Evolutionary conservation across 1,140 invertebrate species (phyloP).

Genomic region (Drosophila bocqueti): DNA sequence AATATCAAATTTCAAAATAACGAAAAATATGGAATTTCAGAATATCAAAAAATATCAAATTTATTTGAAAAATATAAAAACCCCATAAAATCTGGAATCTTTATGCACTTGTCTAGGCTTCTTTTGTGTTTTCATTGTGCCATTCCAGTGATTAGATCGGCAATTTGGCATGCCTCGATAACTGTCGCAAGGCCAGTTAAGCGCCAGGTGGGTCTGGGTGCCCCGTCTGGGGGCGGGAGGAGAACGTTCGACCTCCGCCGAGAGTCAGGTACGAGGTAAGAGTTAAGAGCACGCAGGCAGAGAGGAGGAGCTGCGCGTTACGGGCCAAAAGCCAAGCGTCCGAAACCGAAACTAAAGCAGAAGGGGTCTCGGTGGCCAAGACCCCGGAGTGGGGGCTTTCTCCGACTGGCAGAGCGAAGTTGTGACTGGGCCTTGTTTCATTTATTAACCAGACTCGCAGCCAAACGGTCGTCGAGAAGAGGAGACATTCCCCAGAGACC

Average conservation of each 20-base stretch:
- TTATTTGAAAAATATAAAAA: background rate
- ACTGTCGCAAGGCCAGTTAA: constrained; percentile 65
- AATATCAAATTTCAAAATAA: too few relatives aligned
- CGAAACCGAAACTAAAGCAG: constrained; percentile 35
- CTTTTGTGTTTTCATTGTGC: background rate
- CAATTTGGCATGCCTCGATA: constrained; percentile 82
- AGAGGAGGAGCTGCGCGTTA: background rate
- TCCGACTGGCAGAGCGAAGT: constrained; percentile 30
- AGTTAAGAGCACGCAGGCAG: background rate
- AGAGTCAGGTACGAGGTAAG: background rate
- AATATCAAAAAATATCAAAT: background rate
- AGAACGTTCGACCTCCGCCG: constrained; percentile 53
- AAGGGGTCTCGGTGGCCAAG: background rate
- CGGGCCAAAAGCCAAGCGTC: constrained; percentile 74
- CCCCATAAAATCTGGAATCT: background rate
- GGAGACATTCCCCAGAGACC: background rate
- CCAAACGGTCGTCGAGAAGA: constrained; percentile 48
- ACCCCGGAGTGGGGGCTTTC: constrained; percentile 37
- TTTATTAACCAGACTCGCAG: constrained; percentile 67
- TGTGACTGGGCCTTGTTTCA: constrained; percentile 49
- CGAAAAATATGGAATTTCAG: too few relatives aligned
- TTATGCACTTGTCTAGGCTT: background rate
- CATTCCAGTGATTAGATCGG: constrained; percentile 72
- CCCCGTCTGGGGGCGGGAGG: background rate
- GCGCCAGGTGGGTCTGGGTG: background rate